phyloP scores from a whole-genome alignment of 2,113 vertebrate species.

The Aphelocoma coerulescens region DNA sequence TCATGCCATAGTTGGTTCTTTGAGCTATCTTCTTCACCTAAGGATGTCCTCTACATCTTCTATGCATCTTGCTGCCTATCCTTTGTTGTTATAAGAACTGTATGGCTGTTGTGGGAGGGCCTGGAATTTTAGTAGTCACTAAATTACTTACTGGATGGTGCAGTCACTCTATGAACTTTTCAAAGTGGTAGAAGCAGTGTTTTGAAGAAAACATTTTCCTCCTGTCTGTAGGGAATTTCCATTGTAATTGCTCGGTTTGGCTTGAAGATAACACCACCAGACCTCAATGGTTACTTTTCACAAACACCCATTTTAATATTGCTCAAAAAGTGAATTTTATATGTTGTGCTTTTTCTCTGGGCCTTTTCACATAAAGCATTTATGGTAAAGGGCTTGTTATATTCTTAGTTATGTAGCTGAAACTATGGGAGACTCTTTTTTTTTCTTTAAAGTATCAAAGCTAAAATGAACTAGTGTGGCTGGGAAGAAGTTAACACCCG shows the following conservation, averaged over 20 bases:
- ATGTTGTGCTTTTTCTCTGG: not conserved
- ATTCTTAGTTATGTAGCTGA: not conserved
- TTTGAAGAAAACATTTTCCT: not conserved
- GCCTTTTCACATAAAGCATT: not conserved
- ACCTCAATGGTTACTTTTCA: not conserved
- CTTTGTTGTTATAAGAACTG: not conserved
- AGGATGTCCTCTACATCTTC: not conserved
- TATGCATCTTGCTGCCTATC: fast-evolving
- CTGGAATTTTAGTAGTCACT: not conserved
- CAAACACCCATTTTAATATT: not conserved
- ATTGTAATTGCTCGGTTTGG: not conserved
- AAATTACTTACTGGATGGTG: not conserved
- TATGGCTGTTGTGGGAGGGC: not conserved
- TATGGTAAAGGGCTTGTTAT: not conserved
- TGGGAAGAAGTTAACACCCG: not conserved
- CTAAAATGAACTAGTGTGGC: not conserved
- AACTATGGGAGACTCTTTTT: not conserved
- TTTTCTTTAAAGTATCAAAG: not conserved
- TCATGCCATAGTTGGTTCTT: not conserved
- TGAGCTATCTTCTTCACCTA: not conserved
- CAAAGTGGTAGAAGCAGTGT: not conserved
- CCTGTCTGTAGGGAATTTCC: not conserved
- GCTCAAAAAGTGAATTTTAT: not conserved
- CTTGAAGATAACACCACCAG: not conserved
- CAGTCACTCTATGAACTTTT: not conserved